Conservation (phyloP, 2,113 vertebrate species). For the Desmodus rotundus region DNA sequence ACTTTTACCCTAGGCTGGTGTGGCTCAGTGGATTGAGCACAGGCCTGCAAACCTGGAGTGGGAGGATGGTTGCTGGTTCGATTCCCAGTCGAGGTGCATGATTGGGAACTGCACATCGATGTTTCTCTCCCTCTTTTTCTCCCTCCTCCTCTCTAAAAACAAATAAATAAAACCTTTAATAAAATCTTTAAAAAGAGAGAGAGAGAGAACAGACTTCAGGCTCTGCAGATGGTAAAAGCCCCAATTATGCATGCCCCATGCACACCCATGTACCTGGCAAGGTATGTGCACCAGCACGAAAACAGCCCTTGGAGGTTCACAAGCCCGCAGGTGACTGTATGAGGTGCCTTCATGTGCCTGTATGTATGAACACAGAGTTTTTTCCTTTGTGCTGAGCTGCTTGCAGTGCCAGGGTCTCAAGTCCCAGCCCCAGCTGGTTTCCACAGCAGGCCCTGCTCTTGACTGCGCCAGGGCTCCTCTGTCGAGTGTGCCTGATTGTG, state of each 20-base stretch:
- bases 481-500: background rate
- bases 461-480: background rate
- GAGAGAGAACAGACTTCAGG: background rate
- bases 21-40: too few relatives aligned
- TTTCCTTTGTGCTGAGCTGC: background rate
- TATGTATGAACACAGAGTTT: background rate
- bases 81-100: too few relatives aligned
- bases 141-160: too few relatives aligned
- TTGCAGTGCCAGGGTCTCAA: accelerated
- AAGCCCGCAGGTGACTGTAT: accelerated
- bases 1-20: background rate
- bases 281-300: background rate
- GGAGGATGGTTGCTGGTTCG: too few relatives aligned
- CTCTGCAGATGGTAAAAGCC: background rate
- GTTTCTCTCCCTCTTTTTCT: too few relatives aligned
- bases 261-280: background rate
- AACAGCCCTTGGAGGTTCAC: background rate
- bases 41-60: too few relatives aligned
- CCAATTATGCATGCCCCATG: background rate
- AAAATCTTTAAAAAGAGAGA: background rate
- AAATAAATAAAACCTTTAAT: too few relatives aligned
- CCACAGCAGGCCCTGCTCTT: background rate
- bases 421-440: background rate
- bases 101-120: too few relatives aligned
- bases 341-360: accelerated